Base-by-base conservation (phyloP, 2,113 vertebrate species). In the Syrmaticus mikado region DNA sequence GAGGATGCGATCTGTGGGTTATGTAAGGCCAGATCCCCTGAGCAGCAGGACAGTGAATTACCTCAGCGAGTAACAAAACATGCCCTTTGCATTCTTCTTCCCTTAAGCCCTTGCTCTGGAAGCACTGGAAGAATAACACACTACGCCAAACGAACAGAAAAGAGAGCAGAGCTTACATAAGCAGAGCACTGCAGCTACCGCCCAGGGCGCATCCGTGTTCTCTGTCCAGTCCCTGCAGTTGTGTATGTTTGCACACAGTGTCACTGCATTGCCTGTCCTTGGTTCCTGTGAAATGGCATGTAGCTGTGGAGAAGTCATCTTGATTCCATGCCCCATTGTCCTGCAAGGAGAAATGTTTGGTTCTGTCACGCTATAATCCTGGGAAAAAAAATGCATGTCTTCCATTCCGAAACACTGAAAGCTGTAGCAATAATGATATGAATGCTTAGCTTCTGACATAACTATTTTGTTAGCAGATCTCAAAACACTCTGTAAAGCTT, bases 61-160 rank as follows among this genome's bases (percentile, higher is more conserved):
- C 70, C 65, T 61, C 82, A 87, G 48, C 7, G 4, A 71, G 45
- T 57, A 85, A 65, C 8, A 25, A 78, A 90, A 46, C 45, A 13
- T 61, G 45, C 6, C 16, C 21, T 73, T 87, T 66, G 25, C 25
- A 46, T 72, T 86, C 55, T 55, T 74, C 43, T 76, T 7, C 43
- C 36, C 36, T 11, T 20, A 52, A 75, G 40, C 46, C 22, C 30
- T 61, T 18, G 8, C 43, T 65, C 71, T 73, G 38, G 64, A 78
- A 46, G 45, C 46, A 21, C 61, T 72, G 71, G 52, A 77, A 67
- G 34, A 75, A 43, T 36, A 88, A 72, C 40, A 10, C 61, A 45
- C 1, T 10, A 2, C 0, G 0, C 2, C 0, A 5, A 68, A 38
- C 0, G 3, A 65, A 20, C 10, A 70, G 60, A 64, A 52, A 68